Evolutionary conservation across 2,113 vertebrate species (phyloP).

Genomic region (Panthera tigris): DNA sequence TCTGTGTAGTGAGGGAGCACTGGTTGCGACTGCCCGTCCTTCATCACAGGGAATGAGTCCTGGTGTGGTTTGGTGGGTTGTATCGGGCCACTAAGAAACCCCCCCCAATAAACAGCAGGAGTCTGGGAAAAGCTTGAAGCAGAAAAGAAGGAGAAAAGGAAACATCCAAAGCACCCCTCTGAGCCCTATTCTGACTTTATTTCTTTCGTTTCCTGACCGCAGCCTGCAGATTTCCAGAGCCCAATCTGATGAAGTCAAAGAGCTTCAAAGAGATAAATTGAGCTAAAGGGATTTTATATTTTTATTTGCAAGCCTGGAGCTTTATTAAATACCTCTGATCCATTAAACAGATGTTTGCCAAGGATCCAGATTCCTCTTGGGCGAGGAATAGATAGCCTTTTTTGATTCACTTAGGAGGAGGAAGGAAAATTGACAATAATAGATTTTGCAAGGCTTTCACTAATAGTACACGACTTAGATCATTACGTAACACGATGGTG

Average conservation of each 20-base stretch:
- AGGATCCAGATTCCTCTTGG: not conserved
- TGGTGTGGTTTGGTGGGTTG: not conserved
- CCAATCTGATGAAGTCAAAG: not conserved
- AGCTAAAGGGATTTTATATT: not conserved
- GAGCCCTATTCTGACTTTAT: not conserved
- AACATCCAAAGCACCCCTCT: not conserved
- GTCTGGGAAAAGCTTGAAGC: not conserved
- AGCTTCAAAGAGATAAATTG: not conserved
- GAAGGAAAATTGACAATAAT: not conserved
- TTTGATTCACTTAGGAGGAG: not conserved
- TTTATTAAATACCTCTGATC: not conserved
- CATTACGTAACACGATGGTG: not conserved
- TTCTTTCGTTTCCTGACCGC: not conserved
- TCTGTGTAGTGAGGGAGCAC: not conserved
- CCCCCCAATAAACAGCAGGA: not conserved
- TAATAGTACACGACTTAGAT: not conserved
- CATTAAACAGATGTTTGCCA: not conserved
- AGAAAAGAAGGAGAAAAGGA: not conserved
- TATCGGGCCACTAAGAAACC: not conserved
- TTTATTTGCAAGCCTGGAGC: not conserved
- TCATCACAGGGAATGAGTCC: fast-evolving
- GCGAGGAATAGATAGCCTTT: not conserved
- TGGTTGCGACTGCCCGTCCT: fast-evolving
- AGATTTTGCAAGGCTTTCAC: not conserved
- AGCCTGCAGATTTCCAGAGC: not conserved